Percentiles rank a stretch among this genome's conserved stretches.
phyloP scores from a whole-genome alignment of 1,140 invertebrate genomes.

The Gyrodactylus salaris region DNA sequence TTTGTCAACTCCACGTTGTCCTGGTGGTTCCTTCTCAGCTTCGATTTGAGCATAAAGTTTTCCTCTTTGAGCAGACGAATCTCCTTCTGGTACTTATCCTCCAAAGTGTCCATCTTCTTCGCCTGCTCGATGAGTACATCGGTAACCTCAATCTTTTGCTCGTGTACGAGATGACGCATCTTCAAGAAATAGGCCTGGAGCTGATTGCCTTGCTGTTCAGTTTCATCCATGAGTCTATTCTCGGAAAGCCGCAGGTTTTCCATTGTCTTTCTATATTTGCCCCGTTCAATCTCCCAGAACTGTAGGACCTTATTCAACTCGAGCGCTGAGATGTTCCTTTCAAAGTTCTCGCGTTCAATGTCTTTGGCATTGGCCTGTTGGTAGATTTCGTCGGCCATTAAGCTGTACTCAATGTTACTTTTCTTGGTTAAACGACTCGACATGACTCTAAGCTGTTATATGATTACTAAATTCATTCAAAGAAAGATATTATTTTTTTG shows the following conservation, averaged over 20 bases:
- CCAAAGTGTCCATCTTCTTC: not conserved
- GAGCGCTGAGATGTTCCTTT: not conserved
- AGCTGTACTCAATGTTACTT: too few species aligned
- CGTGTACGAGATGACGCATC: not conserved
- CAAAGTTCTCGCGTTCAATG: too few species aligned
- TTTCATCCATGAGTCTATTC: not conserved
- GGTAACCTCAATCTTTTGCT: not conserved
- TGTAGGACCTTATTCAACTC: not conserved
- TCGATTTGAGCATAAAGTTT: not conserved
- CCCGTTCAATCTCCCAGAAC: not conserved
- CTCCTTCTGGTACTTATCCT: not conserved
- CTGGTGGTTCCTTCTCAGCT: not conserved
- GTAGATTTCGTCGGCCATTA: too few species aligned
- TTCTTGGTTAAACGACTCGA: too few species aligned
- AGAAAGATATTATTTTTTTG: too few species aligned
- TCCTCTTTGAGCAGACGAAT: not conserved
- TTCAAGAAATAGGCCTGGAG: not conserved
- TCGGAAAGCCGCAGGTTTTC: not conserved
- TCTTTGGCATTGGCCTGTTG: too few species aligned
- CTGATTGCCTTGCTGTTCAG: not conserved
- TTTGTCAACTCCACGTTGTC: not conserved
- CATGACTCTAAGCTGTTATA: too few species aligned
- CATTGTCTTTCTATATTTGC: not conserved
- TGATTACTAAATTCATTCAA: too few species aligned
- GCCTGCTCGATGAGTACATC: not conserved